Base-by-base conservation (phyloP, 2,113 vertebrate species). In the Oncorhynchus tshawytscha region DNA sequence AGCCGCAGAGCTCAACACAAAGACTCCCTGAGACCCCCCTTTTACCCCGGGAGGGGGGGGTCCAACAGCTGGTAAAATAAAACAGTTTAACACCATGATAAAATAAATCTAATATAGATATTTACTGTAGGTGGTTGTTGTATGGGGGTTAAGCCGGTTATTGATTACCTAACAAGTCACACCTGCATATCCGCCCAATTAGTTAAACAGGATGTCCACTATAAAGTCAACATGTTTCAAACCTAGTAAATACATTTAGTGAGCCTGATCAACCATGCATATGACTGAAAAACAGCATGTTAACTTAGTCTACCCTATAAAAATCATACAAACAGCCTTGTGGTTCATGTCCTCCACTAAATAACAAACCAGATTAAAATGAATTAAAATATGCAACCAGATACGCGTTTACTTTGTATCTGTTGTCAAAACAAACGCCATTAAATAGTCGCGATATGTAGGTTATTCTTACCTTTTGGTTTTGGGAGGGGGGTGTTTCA, bases 391-490 rank as follows among this genome's bases (percentile, higher is more conserved):
- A 22, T 1, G 5, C 2, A 39, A 0, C 22, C 0, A 16, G 24
- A 29, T 0, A 0, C 24, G 1, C 77, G 66, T 81, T 82, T 69
- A 83, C 59, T 27, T 29, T 0, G 18, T n/a, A 39, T 4, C 13
- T 68, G 18, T 34, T 18, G 1, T 5, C 1, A 68, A 15, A 15
- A 20, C 9, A 31, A 49, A 2, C 8, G 39, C 3, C 9, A 69
- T 48, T 48, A 34, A 9, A 48, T 49, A 12, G 1, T 49, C 5
- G 9, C 24, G 0, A 8, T 24, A 12, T 29, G 39, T 57, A 13
- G 22, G 22, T 34, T 59, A 34, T 0, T 3, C 91, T 94, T 92
- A 94, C 92, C 94, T 94, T 91, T 91, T 81, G 86, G 84, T 89
- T 34, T 34, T 7, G 1, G 34, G 34, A 27, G 90, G 87, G 90